A percentile compares a stretch with the other conserved stretches of the same genome.
phyloP scores from a whole-genome alignment of 2,797 vertebrate species.

The Ctenosaura bakeri region DNA sequence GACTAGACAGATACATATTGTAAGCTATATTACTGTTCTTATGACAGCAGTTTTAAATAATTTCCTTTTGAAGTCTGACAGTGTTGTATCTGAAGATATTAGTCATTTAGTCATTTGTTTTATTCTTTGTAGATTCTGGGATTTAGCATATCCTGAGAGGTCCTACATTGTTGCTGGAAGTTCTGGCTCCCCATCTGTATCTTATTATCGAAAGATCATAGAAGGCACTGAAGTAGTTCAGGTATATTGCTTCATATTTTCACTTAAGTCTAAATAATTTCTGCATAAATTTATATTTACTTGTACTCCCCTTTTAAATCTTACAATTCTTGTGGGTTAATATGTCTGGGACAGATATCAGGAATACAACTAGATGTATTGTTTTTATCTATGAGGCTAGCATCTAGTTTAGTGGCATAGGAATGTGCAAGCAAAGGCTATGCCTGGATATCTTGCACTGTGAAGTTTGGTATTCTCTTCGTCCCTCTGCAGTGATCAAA shows the following conservation, averaged over 20 bases:
- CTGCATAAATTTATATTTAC: slow-evolving; percentile 15
- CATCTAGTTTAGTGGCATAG: too few species aligned
- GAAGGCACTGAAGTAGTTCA: slow-evolving; percentile 98
- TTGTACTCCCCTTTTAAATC: background rate
- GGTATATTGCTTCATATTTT: slow-evolving; percentile 76
- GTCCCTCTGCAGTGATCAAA: too few species aligned
- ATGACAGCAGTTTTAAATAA: fast-evolving
- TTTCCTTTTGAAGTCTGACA: background rate
- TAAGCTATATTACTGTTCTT: background rate
- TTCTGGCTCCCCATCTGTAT: slow-evolving; percentile 90
- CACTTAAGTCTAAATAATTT: slow-evolving; percentile 3
- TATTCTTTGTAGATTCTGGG: slow-evolving; percentile 90
- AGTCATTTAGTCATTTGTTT: slow-evolving; percentile 8
- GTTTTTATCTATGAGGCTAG: too few species aligned
- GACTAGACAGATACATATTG: background rate
- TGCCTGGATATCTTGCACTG: too few species aligned
- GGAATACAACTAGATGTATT: background rate
- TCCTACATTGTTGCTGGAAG: slow-evolving; percentile 95
- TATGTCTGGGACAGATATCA: background rate
- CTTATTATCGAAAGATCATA: slow-evolving; percentile 97
- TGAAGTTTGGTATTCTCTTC: too few species aligned
- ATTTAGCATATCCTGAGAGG: slow-evolving; percentile 94
- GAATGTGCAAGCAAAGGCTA: too few species aligned
- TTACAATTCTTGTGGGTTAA: background rate
- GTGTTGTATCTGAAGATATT: background rate